phyloP scores from a whole-genome alignment of 35 echinoderm and acorn worm species.

The Apostichopus japonicus region DNA sequence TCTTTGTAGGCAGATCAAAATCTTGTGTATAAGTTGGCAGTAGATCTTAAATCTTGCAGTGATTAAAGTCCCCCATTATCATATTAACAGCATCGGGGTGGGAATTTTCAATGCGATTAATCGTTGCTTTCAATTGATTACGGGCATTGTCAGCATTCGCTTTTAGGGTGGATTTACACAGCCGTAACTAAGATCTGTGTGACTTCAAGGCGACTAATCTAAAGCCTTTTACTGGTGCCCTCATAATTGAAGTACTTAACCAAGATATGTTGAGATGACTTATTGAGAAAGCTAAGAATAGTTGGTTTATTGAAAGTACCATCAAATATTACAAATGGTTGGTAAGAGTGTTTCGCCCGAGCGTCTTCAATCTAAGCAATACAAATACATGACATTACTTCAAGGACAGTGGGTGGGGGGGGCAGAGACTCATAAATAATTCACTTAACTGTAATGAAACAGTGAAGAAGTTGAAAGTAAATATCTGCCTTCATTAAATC shows the following conservation, averaged over 20 bases:
- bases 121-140: constrained; percentile 22
- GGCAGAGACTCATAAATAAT: no score
- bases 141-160: constrained; percentile 29
- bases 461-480: no score
- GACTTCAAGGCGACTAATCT: not conserved
- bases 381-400: no score
- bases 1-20: no score
- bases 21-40: no score
- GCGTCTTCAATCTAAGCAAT: not conserved
- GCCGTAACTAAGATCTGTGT: constrained; percentile 29
- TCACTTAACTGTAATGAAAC: no score
- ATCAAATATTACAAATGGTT: constrained; percentile 11
- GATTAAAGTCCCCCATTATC: constrained; percentile 36
- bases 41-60: not conserved
- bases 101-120: constrained; percentile 6
- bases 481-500: no score
- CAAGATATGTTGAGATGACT: not conserved
- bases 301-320: constrained; percentile 21
- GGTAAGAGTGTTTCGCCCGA: not conserved
- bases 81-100: constrained; percentile 28
- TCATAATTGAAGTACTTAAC: not conserved
- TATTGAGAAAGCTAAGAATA: not conserved
- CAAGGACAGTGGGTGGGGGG: no score
- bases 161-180: constrained; percentile 48
- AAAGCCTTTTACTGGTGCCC: no score